phyloP scores from a whole-genome alignment of 2,888 invertebrate species.

The Drosophila putrida region DNA sequence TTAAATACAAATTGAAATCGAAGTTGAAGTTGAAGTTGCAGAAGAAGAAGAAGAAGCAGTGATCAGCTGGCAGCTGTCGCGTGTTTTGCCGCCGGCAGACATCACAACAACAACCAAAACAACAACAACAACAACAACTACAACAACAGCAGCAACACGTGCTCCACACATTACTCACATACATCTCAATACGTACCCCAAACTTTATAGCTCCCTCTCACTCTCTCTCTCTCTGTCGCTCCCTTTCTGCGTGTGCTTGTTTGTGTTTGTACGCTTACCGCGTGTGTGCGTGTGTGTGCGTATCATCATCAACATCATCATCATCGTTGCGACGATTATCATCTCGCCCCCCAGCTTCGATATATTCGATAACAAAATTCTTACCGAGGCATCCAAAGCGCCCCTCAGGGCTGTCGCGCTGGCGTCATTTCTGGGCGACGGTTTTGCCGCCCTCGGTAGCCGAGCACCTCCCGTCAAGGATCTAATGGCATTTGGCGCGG shows the following conservation, averaged over 20 bases:
- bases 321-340: conserved; percentile 37
- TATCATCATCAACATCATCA: conserved; percentile 24
- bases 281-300: conserved; percentile 21
- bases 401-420: conserved; percentile 86
- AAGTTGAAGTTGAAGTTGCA: conserved; percentile 1
- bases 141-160: conserved; percentile 58
- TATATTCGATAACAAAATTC: conserved; percentile 85
- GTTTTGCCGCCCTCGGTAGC: conserved; percentile 86
- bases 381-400: conserved; percentile 86
- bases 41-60: conserved; percentile 6
- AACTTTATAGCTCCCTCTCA: background rate
- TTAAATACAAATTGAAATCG: conserved; percentile 16
- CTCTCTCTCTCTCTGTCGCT: background rate
- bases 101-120: conserved; percentile 23
- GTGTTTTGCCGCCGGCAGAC: conserved; percentile 70
- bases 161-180: conserved; percentile 42
- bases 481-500: conserved; percentile 86
- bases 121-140: conserved; percentile 14
- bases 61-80: conserved; percentile 53
- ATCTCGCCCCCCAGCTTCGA: conserved; percentile 63
- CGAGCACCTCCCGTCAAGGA: conserved; percentile 86
- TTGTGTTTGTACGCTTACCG: conserved; percentile 13
- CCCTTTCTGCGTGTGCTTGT: conserved; percentile 12
- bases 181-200: background rate
- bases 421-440: conserved; percentile 86